These are phyloP conservation scores for Arothron firmamentum DNA, from an alignment of 2,113 vertebrate genomes.

Conservation along the genomic window DNA sequence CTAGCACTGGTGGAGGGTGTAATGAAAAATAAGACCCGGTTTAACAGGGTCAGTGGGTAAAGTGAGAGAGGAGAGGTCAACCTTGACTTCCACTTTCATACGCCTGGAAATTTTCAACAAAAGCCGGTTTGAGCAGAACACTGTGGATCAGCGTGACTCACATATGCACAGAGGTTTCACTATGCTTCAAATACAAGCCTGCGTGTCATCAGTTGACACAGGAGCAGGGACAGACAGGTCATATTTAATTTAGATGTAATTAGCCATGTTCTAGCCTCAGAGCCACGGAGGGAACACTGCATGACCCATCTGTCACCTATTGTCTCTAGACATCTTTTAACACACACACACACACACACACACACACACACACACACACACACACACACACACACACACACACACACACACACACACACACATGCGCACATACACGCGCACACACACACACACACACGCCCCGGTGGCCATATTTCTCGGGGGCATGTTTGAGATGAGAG, in stretches of 20 bases:
- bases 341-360: conserved; percentile 3
- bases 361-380: background rate
- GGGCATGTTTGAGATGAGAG: conserved; percentile 48
- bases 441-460: background rate
- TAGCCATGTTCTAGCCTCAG: conserved; percentile 50
- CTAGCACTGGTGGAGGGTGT: too few relatives aligned
- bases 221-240: conserved; percentile 48
- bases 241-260: conserved; percentile 70
- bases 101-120: background rate
- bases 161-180: background rate
- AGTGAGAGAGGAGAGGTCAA: background rate
- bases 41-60: too few relatives aligned
- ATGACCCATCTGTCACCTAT: conserved; percentile 60
- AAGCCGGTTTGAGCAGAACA: too few relatives aligned
- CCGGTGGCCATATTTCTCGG: conserved; percentile 30
- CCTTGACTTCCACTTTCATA: too few relatives aligned
- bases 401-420: conserved; percentile 9
- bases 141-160: background rate
- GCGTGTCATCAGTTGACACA: conserved; percentile 17
- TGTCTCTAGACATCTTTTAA: conserved; percentile 19
- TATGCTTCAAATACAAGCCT: background rate
- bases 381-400: too few relatives aligned
- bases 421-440: too few relatives aligned
- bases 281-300: conserved; percentile 46
- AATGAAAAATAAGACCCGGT: too few relatives aligned